Percentiles rank a stretch among this genome's conserved stretches.
These are phyloP conservation scores for Origma solitaria DNA, from an alignment of 2,113 vertebrate species.

Conservation along the genomic window DNA sequence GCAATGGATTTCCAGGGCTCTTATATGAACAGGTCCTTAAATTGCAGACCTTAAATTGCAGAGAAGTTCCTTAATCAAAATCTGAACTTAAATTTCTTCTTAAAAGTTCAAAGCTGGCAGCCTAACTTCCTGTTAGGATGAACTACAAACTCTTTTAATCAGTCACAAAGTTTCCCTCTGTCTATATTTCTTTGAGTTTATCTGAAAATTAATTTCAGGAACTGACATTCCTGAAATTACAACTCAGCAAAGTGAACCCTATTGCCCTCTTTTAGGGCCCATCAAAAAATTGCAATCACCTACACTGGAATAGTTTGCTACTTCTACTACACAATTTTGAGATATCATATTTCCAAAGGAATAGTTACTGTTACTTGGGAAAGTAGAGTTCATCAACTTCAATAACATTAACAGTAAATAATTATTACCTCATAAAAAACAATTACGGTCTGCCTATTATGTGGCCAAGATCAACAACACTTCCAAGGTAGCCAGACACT, in stretches of 20 bases:
- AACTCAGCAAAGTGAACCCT: background rate
- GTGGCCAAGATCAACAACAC: background rate
- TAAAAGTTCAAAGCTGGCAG: background rate
- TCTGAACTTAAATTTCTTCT: background rate
- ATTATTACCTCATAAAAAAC: background rate
- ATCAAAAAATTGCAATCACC: background rate
- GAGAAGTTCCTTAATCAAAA: background rate
- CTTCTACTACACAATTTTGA: background rate
- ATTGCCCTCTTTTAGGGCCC: background rate
- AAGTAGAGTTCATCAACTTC: background rate
- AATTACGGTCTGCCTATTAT: fast-evolving
- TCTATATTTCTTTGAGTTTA: background rate
- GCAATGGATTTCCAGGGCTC: background rate
- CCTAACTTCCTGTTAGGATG: background rate
- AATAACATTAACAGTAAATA: background rate
- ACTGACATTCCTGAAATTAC: background rate
- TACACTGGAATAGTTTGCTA: background rate
- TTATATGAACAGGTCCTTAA: background rate
- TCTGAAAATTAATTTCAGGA: slow-evolving; percentile 8
- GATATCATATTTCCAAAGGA: background rate
- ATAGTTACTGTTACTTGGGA: background rate
- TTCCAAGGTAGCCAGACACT: background rate
- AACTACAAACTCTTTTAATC: background rate
- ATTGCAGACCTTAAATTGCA: background rate
- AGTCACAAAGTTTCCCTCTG: background rate